Evolutionary conservation across 2,797 vertebrate species (phyloP).

Genomic region (Chaenodraco wilsoni): DNA sequence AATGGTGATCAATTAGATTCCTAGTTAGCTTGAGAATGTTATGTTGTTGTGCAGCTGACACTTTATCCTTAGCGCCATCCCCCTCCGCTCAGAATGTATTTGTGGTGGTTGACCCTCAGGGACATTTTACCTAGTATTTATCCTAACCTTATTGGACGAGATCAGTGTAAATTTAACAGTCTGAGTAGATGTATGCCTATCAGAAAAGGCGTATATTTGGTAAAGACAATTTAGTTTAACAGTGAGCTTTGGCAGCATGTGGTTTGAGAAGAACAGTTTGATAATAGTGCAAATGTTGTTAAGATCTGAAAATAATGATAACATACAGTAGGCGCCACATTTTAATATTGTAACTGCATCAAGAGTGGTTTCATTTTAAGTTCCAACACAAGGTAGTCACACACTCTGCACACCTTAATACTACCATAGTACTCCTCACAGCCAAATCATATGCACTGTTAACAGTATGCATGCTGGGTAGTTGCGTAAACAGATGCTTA

Average conservation of each 20-base stretch:
- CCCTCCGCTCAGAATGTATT: background rate
- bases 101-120: background rate
- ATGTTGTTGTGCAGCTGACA: slow-evolving; percentile 1
- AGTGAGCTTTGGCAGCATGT: background rate
- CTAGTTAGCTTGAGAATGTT: background rate
- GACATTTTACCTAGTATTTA: background rate
- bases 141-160: background rate
- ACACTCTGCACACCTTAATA: background rate
- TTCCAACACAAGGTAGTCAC: background rate
- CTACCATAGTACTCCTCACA: background rate
- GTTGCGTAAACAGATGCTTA: slow-evolving; percentile 21
- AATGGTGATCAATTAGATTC: background rate
- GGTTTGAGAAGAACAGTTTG: background rate
- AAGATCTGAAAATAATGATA: background rate
- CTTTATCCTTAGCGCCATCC: background rate
- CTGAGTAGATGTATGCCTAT: background rate
- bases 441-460: background rate
- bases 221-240: background rate
- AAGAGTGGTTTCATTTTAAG: background rate
- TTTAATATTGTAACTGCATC: background rate
- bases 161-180: background rate
- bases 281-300: background rate
- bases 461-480: background rate
- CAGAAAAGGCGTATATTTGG: background rate
- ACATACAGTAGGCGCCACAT: background rate